Evolutionary conservation across 2,888 invertebrate species (phyloP).

Genomic region (Dynastes grantii): DNA sequence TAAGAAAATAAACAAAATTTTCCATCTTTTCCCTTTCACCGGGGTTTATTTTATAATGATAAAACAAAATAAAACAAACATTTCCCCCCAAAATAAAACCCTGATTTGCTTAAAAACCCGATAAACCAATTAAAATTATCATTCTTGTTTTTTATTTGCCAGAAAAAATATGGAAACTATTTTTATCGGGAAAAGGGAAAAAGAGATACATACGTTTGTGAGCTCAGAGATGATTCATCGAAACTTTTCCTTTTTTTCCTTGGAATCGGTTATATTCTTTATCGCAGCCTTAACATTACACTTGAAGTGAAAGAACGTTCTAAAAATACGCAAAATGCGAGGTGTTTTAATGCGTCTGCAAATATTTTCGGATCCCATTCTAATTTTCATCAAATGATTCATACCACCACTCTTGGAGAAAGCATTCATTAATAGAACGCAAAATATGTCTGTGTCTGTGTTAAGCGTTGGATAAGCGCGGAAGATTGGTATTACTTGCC

Average conservation of each 20-base stretch:
- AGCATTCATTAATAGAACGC: background rate
- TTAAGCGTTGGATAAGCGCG: background rate
- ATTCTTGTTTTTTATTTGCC: too few relatives aligned
- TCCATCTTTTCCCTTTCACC: too few relatives aligned
- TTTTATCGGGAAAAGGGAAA: background rate
- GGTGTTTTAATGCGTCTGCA: constrained; percentile 8
- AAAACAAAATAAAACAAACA: too few relatives aligned
- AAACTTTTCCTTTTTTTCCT: background rate
- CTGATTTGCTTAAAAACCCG: too few relatives aligned
- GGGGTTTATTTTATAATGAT: too few relatives aligned
- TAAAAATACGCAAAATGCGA: background rate
- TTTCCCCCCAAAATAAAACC: too few relatives aligned
- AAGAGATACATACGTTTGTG: background rate
- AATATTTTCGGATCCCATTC: constrained; percentile 10
- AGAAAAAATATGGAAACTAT: too few relatives aligned
- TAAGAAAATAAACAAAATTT: too few relatives aligned
- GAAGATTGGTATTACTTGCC: background rate
- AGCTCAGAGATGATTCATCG: background rate
- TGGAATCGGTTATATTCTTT: too few relatives aligned
- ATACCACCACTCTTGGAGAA: background rate
- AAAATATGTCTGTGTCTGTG: background rate
- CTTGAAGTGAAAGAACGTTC: background rate
- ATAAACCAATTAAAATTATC: background rate
- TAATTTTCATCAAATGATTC: constrained; percentile 7
- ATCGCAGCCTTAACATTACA: constrained; percentile 9